These are phyloP conservation scores for Agonopterix subpropinquella DNA, from an alignment of 2,888 invertebrate genomes.

Conservation along the genomic window DNA sequence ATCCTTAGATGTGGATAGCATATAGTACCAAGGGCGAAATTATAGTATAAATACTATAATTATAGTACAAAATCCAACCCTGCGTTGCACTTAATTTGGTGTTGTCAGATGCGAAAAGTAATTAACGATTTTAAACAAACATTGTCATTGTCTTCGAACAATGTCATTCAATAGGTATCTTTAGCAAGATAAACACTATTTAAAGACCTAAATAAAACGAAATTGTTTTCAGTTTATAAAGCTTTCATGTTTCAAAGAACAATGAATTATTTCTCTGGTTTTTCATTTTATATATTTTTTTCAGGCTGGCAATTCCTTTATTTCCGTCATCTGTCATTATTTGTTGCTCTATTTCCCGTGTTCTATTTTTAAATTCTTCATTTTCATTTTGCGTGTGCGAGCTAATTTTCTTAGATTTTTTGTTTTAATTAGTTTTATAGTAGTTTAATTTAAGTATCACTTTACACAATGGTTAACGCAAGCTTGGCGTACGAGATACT, in stretches of 20 bases:
- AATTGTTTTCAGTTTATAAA: not conserved
- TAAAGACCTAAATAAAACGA: not conserved
- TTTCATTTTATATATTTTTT: too few species aligned
- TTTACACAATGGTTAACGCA: conserved; percentile 79
- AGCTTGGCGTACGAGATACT: conserved; percentile 90
- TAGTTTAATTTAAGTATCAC: not conserved
- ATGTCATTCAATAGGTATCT: too few species aligned
- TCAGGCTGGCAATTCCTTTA: not conserved
- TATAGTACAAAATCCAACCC: too few species aligned
- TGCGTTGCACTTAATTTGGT: conserved; percentile 29
- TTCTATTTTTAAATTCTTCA: conserved; percentile 30
- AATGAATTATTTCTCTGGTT: too few species aligned
- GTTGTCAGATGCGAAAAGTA: conserved; percentile 17
- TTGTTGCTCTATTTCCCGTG: conserved; percentile 5
- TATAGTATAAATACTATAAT: too few species aligned
- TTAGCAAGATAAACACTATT: too few species aligned
- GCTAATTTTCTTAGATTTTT: not conserved
- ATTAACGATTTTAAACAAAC: conserved; percentile 9
- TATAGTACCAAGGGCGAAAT: too few species aligned
- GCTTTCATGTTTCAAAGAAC: too few species aligned
- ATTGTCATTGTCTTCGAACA: too few species aligned
- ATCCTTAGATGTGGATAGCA: too few species aligned
- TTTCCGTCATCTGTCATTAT: conserved; percentile 1
- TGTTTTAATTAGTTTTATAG: not conserved
- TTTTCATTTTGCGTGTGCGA: not conserved